These are phyloP conservation scores for Pheosia gnoma DNA, from an alignment of 2,888 invertebrate species.

Conservation along the genomic window DNA sequence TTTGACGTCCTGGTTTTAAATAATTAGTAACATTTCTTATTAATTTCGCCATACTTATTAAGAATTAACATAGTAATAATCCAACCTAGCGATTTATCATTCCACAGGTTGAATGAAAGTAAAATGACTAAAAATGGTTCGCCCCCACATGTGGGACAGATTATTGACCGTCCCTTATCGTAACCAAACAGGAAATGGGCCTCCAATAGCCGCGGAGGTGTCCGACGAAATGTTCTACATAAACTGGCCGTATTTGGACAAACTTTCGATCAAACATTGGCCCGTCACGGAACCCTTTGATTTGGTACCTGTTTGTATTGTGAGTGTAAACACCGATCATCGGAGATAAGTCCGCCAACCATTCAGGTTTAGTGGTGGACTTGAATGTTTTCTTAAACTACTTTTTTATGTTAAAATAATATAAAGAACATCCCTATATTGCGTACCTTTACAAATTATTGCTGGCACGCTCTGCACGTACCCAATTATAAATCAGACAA, in stretches of 20 bases:
- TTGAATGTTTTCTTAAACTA: background rate
- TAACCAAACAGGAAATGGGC: constrained; percentile 57
- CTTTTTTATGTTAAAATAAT: too few species aligned
- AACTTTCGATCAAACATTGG: constrained; percentile 52
- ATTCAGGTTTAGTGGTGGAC: constrained; percentile 25
- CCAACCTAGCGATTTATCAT: background rate
- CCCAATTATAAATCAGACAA: too few species aligned
- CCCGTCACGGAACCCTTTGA: constrained; percentile 50
- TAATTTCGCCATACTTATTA: too few species aligned
- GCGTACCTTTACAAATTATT: background rate
- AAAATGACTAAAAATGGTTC: constrained; percentile 36
- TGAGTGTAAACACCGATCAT: constrained; percentile 43
- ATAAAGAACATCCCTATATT: background rate
- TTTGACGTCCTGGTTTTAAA: too few species aligned
- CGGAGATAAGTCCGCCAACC: constrained; percentile 35
- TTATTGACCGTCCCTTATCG: constrained; percentile 55
- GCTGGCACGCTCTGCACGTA: too few species aligned
- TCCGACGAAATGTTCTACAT: constrained; percentile 49
- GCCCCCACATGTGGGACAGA: constrained; percentile 36
- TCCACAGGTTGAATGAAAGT: constrained; percentile 29
- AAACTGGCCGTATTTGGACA: constrained; percentile 43
- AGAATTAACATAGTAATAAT: background rate
- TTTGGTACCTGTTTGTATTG: constrained; percentile 39
- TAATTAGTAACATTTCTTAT: too few species aligned
- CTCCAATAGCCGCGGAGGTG: constrained; percentile 43